A percentile compares a stretch with the other conserved stretches of the same genome.
Evolutionary conservation across 1,140 invertebrate species (phyloP).

Genomic region (Daktulosphaira vitifoliae): DNA sequence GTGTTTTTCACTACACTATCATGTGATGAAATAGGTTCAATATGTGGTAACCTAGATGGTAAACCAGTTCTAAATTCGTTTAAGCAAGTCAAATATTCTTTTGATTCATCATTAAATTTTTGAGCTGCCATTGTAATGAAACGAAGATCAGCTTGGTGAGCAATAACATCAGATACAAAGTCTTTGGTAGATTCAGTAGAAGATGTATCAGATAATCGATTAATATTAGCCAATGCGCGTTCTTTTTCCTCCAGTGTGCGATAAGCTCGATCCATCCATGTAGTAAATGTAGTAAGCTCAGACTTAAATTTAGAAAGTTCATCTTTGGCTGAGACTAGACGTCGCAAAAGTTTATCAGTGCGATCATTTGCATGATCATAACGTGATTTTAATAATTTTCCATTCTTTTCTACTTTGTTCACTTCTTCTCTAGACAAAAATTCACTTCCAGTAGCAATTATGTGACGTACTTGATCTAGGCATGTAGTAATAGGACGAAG

Average conservation of each 20-base stretch:
- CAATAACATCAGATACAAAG: conserved; percentile 88
- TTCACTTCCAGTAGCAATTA: conserved; percentile 80
- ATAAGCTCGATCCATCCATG: conserved; percentile 74
- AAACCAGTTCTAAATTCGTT: conserved; percentile 77
- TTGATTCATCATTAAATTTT: conserved; percentile 89
- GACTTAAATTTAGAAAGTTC: conserved; percentile 78
- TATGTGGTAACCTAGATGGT: conserved; percentile 67
- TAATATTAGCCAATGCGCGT: conserved; percentile 67
- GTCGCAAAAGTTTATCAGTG: conserved; percentile 64
- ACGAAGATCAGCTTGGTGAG: conserved; percentile 85
- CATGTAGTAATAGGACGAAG: conserved; percentile 74
- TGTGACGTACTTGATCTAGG: conserved; percentile 82
- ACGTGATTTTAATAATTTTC: conserved; percentile 69
- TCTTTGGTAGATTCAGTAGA: conserved; percentile 68
- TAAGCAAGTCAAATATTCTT: conserved; percentile 70
- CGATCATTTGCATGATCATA: conserved; percentile 73
- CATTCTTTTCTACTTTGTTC: conserved; percentile 72
- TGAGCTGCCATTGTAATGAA: conserved; percentile 92
- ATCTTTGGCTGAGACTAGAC: conserved; percentile 69
- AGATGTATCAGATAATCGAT: conserved; percentile 52
- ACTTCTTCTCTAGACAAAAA: conserved; percentile 83
- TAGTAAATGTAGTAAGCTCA: conserved; percentile 69
- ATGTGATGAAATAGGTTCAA: conserved; percentile 56
- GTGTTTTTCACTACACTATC: conserved; percentile 63
- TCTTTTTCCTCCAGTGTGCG: conserved; percentile 77